phyloP scores from a whole-genome alignment of 2,113 vertebrate genomes.

The Egretta garzetta region DNA sequence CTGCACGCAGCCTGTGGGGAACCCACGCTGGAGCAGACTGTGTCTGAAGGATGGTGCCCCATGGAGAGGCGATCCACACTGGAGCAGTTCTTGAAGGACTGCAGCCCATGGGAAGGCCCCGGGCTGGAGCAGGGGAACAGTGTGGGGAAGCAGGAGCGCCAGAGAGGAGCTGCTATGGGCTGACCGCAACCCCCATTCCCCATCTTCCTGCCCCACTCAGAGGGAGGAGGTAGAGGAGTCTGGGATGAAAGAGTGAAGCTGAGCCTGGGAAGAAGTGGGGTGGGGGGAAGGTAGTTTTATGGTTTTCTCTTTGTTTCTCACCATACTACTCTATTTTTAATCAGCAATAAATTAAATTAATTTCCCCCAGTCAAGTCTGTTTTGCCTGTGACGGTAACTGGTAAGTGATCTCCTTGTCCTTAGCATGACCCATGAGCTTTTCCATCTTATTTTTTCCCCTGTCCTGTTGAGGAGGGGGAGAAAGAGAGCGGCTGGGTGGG shows the following conservation, averaged over 20 bases:
- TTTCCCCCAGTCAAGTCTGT: neutral
- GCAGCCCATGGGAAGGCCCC: accelerated
- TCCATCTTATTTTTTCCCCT: neutral
- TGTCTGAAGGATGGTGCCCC: neutral
- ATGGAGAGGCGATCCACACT: accelerated
- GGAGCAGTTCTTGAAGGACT: neutral
- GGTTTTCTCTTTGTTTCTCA: neutral
- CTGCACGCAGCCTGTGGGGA: accelerated
- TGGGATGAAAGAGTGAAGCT: neutral
- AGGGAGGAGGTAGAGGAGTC: neutral
- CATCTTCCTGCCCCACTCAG: accelerated
- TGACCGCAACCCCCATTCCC: neutral
- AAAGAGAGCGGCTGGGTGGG: neutral
- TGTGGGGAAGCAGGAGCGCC: accelerated
- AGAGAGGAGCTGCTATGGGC: accelerated
- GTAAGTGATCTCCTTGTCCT: conserved; percentile 24
- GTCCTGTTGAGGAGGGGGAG: neutral
- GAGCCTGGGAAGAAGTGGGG: neutral
- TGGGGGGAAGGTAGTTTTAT: neutral
- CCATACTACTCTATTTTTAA: conserved; percentile 11
- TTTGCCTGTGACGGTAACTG: neutral
- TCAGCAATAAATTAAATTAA: neutral
- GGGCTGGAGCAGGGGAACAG: too few species aligned
- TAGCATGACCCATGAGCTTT: neutral
- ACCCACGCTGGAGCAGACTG: accelerated